Base-by-base conservation (phyloP, 2,113 vertebrate species). In the Coptodon bakossiorum region DNA sequence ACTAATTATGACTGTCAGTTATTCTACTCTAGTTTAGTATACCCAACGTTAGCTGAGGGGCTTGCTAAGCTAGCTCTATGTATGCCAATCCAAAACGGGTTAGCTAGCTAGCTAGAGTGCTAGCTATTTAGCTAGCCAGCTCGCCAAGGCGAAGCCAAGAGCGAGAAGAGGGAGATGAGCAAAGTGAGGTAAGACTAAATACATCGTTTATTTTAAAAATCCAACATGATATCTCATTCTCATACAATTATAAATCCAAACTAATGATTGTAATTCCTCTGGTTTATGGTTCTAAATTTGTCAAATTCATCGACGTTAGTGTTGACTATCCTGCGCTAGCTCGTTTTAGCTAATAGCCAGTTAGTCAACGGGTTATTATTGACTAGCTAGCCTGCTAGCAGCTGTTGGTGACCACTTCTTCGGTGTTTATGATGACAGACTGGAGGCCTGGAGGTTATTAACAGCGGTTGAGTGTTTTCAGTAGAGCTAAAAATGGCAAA, bases 81-180 rank as follows among this genome's bases (percentile, higher is more conserved):
- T 90, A 84, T 94, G 86, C 92, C 84, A 93, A 93, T 82, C 88
- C 92, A 84, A 90, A 88, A 78, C 91, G 81, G 63, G 90, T 90
- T 89, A 95, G 92, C 92, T 92, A 94, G 93, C 94, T 92, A 94
- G 95, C 94, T 88, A 3, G 9, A 56, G 40, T 83, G 94, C 94
- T 96, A 95, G 94, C 93, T 92, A 71, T 52, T 85, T 85, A 88
- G 93, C 91, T 92, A 94, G 90, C 94, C 52, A 85, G 73, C 78
- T 91, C 86, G 90, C 79, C 83, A 54, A 71, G 63, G 80, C 83
- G 88, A 95, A 93, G 92, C 85, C 87, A 86, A 93, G 89, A 91
- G 79, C 87, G 71, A 91, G 88, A 86, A 68, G 85, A 43, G 87
- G 82, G 92, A 90, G 88, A 95, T 95, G 94, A 92, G 90, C 78